Evolutionary conservation across 2,888 invertebrate genomes (phyloP).

Genomic region (Embidobia sp.): DNA sequence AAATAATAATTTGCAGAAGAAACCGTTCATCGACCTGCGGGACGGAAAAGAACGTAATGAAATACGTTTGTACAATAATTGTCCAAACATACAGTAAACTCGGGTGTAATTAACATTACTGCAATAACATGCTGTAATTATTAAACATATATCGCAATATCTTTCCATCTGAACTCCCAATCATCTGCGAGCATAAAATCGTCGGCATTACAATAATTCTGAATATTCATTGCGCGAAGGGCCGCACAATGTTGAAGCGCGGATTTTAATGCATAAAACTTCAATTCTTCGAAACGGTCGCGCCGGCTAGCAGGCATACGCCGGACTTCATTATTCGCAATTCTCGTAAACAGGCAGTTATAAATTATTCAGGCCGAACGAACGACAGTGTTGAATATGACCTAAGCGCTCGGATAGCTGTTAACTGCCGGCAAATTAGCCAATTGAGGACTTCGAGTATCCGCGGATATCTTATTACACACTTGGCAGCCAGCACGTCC

Average conservation of each 20-base stretch:
- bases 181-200: slow-evolving; percentile 37
- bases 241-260: slow-evolving; percentile 4
- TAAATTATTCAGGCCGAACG: slow-evolving; percentile 82
- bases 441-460: slow-evolving; percentile 82
- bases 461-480: slow-evolving; percentile 82
- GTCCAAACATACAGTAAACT: slow-evolving; percentile 32
- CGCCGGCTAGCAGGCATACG: slow-evolving; percentile 63
- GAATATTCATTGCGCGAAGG: slow-evolving; percentile 34
- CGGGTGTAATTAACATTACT: slow-evolving; percentile 18
- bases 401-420: slow-evolving; percentile 80
- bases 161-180: slow-evolving; percentile 18
- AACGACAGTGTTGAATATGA: slow-evolving; percentile 78
- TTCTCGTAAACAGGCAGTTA: slow-evolving; percentile 82
- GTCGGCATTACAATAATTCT: slow-evolving; percentile 23
- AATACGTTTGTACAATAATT: slow-evolving; percentile 21
- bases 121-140: slow-evolving; percentile 30
- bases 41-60: neutral
- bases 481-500: slow-evolving; percentile 74
- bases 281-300: slow-evolving; percentile 67
- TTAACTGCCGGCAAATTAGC: slow-evolving; percentile 81
- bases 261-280: slow-evolving; percentile 37
- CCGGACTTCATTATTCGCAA: slow-evolving; percentile 82
- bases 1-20: no score
- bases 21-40: slow-evolving; percentile 1
- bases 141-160: slow-evolving; percentile 30